Conservation (phyloP, 2,113 vertebrate genomes). For the Zapus hudsonius region DNA sequence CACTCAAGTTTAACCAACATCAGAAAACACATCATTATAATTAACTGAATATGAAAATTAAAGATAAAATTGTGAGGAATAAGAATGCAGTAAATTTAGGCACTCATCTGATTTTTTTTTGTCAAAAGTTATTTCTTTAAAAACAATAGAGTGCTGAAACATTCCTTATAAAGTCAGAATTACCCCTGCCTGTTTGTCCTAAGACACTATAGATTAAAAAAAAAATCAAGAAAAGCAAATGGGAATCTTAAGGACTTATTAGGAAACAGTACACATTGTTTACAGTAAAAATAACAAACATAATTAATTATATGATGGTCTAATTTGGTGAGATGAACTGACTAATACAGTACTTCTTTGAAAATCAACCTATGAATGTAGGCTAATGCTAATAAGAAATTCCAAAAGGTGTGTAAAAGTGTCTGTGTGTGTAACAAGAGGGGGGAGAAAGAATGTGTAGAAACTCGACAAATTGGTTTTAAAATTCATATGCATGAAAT, state of each 20-base stretch:
- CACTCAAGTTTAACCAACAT: neutral
- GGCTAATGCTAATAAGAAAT: conserved; percentile 33
- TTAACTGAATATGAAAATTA: conserved; percentile 13
- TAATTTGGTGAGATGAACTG: neutral
- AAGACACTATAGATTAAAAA: neutral
- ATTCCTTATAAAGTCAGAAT: neutral
- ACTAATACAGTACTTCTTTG: neutral
- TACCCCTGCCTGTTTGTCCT: neutral
- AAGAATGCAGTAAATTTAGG: conserved; percentile 4
- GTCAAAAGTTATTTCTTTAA: neutral
- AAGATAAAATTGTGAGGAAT: neutral
- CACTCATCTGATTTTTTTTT: neutral
- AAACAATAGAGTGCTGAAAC: neutral
- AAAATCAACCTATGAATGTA: neutral
- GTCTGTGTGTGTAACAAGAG: neutral
- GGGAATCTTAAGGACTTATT: neutral
- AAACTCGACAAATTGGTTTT: neutral
- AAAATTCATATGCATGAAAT: conserved; percentile 11
- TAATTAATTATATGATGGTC: neutral
- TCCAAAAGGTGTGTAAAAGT: neutral
- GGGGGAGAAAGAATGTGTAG: too few species aligned
- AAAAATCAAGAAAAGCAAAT: conserved; percentile 15
- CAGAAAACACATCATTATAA: neutral
- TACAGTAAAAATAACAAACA: neutral
- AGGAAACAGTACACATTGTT: neutral